Conservation (phyloP, 1,140 invertebrate genomes). For the Acromyrmex heyeri region DNA sequence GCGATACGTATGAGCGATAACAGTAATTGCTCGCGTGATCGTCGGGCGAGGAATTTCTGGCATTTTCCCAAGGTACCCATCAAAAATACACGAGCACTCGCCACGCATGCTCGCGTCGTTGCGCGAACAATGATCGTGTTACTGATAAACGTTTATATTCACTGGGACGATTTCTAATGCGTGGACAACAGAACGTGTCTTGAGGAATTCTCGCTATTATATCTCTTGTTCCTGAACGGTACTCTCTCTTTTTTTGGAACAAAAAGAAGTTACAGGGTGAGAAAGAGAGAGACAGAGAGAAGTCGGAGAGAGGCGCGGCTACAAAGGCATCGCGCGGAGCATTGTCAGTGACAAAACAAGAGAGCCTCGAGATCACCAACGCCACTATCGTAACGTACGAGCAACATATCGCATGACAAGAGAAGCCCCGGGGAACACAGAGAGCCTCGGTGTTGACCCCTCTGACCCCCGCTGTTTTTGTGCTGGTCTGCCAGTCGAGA, state of each 20-base stretch:
- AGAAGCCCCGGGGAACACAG: slow-evolving; percentile 71
- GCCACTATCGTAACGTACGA: slow-evolving; percentile 79
- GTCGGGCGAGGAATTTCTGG: slow-evolving; percentile 45
- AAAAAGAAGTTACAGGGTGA: background rate
- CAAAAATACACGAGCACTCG: slow-evolving; percentile 46
- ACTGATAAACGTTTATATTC: slow-evolving; percentile 30
- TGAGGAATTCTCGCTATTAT: slow-evolving; percentile 23
- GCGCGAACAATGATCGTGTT: slow-evolving; percentile 10
- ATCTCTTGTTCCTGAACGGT: slow-evolving; percentile 9
- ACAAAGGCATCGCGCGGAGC: slow-evolving; percentile 70
- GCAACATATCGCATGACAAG: slow-evolving; percentile 80
- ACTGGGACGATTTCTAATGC: slow-evolving; percentile 18
- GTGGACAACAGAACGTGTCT: slow-evolving; percentile 11
- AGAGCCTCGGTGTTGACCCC: slow-evolving; percentile 72
- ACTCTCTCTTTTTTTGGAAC: slow-evolving; percentile 20
- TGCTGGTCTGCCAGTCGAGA: slow-evolving; percentile 67
- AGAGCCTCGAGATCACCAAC: slow-evolving; percentile 66
- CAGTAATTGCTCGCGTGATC: slow-evolving; percentile 59
- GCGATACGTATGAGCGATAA: slow-evolving; percentile 38
- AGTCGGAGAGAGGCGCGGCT: slow-evolving; percentile 24
- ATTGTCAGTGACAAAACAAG: slow-evolving; percentile 77
- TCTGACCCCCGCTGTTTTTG: slow-evolving; percentile 77
- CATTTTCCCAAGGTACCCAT: slow-evolving; percentile 49
- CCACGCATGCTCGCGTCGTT: background rate
- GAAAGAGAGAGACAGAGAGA: background rate